These are phyloP conservation scores for Argyresthia goedartella DNA, from an alignment of 2,888 invertebrate species.

Conservation along the genomic window DNA sequence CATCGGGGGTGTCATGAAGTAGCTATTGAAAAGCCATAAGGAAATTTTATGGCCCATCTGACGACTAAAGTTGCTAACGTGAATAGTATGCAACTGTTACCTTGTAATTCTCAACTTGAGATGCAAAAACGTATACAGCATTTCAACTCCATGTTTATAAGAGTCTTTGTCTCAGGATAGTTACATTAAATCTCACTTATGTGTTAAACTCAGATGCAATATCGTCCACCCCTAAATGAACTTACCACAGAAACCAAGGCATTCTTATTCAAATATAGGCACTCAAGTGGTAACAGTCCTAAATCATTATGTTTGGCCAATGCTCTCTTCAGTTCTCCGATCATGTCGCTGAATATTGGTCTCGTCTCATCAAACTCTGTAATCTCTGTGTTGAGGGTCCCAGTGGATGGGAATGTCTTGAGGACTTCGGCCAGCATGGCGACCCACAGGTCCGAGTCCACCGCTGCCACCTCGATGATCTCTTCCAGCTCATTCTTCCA, in stretches of 20 bases:
- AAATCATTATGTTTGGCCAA: slow-evolving; percentile 87
- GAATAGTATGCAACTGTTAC: too few species aligned
- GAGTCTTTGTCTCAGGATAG: too few species aligned
- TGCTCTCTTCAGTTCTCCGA: slow-evolving; percentile 85
- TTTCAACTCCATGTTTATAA: too few species aligned
- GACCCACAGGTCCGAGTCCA: slow-evolving; percentile 97
- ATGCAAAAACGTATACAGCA: too few species aligned
- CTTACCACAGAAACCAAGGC: slow-evolving; percentile 89
- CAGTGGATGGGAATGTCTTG: slow-evolving; percentile 91
- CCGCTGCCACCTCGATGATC: slow-evolving; percentile 91
- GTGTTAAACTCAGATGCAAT: too few species aligned
- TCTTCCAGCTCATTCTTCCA: slow-evolving; percentile 95
- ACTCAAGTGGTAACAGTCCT: slow-evolving; percentile 93
- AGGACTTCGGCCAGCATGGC: slow-evolving; percentile 96
- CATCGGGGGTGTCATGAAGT: too few species aligned
- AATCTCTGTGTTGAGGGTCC: slow-evolving; percentile 91
- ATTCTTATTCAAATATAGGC: slow-evolving; percentile 95
- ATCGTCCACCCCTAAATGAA: too few species aligned
- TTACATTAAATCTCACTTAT: too few species aligned
- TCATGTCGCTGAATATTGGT: slow-evolving; percentile 90
- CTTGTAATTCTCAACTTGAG: too few species aligned
- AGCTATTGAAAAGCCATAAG: too few species aligned
- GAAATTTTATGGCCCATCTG: too few species aligned
- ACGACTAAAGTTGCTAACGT: too few species aligned
- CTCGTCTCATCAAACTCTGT: slow-evolving; percentile 90